phyloP scores from a whole-genome alignment of 1,140 invertebrate genomes.

The Drosophila prosaltans region DNA sequence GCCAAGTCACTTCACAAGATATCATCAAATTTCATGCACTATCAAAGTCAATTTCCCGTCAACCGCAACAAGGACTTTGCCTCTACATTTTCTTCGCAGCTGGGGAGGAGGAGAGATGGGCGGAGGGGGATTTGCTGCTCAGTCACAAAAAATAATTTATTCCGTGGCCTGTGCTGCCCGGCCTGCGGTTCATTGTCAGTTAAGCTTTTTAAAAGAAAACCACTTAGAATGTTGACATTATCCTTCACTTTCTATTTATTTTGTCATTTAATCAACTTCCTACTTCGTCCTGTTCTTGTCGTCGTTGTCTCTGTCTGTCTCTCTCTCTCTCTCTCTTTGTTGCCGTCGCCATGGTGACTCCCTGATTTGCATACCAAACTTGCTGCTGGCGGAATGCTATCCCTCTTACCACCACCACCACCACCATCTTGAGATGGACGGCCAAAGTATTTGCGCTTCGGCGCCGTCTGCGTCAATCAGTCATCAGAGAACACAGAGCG shows the following conservation, averaged over 20 bases:
- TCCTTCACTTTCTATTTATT: slow-evolving; percentile 82
- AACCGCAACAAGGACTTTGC: slow-evolving; percentile 28
- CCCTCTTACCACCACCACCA: not conserved
- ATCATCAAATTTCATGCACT: slow-evolving; percentile 81
- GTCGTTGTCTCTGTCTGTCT: not conserved
- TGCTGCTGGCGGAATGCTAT: slow-evolving; percentile 14
- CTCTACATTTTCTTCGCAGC: not conserved
- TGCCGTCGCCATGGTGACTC: slow-evolving; percentile 26
- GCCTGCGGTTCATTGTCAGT: slow-evolving; percentile 81
- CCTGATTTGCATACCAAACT: slow-evolving; percentile 73
- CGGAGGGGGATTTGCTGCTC: not conserved
- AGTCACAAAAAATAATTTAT: slow-evolving; percentile 77
- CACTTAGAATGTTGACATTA: slow-evolving; percentile 82
- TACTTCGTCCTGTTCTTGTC: slow-evolving; percentile 43
- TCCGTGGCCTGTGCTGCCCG: slow-evolving; percentile 62
- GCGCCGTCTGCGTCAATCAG: slow-evolving; percentile 69
- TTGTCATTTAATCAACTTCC: slow-evolving; percentile 82
- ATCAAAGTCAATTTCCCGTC: slow-evolving; percentile 78
- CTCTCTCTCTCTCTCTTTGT: slow-evolving; percentile 18
- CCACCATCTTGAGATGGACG: slow-evolving; percentile 70
- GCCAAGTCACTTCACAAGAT: slow-evolving; percentile 28
- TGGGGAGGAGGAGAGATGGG: not conserved
- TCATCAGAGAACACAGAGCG: slow-evolving; percentile 38
- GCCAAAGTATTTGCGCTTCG: slow-evolving; percentile 52
- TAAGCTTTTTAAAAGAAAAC: slow-evolving; percentile 82